These are phyloP conservation scores for Tipula vernalis DNA, from an alignment of 2,888 invertebrate species.

Conservation along the genomic window DNA sequence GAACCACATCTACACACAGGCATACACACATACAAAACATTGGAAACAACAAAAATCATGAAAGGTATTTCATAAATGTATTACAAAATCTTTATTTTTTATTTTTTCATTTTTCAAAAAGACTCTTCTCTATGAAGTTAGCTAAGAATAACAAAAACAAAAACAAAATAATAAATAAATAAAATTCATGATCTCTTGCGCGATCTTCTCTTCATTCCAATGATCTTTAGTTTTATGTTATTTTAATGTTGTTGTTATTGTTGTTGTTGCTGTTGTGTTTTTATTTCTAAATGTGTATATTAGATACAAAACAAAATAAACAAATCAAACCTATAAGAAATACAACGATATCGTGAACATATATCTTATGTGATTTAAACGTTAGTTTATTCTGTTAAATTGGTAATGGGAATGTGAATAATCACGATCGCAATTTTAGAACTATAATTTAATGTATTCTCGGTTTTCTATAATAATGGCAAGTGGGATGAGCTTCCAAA, in stretches of 20 bases:
- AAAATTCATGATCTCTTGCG: neutral
- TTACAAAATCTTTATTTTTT: neutral
- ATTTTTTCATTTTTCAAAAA: neutral
- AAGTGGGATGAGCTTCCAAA: too few species aligned
- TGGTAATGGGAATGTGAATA: neutral
- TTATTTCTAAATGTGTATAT: neutral
- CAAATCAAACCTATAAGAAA: neutral
- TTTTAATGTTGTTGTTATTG: neutral
- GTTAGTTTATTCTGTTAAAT: neutral
- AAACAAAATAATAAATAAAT: neutral
- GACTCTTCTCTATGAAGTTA: neutral
- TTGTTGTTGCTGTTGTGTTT: neutral
- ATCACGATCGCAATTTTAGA: neutral
- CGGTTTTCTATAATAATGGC: too few species aligned
- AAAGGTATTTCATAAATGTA: neutral
- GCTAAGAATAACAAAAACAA: neutral
- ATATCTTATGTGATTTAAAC: neutral
- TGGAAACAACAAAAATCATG: neutral
- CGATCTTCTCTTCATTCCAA: constrained; percentile 4
- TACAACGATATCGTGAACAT: neutral
- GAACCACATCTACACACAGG: neutral
- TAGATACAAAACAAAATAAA: neutral
- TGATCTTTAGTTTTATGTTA: neutral
- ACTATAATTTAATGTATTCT: too few species aligned
- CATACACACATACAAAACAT: neutral